Evolutionary conservation across 2,888 invertebrate genomes (phyloP), one percentile per base, ranked within the genome.

Genomic region (Enoplolaimus lenunculus): DNA sequence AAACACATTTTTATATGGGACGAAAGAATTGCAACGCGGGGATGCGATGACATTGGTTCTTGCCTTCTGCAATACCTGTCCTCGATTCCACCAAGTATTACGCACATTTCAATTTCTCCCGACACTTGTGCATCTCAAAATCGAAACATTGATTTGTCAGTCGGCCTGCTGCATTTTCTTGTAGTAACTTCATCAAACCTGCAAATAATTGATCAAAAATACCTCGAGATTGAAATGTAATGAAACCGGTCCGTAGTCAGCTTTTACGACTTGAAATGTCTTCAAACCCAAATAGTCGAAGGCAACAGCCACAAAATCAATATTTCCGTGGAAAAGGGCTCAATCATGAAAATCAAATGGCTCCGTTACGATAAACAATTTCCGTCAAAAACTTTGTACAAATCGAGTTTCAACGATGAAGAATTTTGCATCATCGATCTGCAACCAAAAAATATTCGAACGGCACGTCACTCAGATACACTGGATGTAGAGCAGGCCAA

Each of bases 1-100:
- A 30, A 64, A 16, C 65, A 21, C 3, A 28, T 31, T 29, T 69
- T 28, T 69, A 3, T 69, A 3, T 69, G 69, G 69, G 57, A 30
- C 21, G 45, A 45, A 45, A 45, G 7, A 13, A 21, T 45, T 45
- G 45, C 45, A 13, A 7, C 7, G 7, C 45, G 45, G 7, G 45
- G 45, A 45, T 7, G 7, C 7, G 21, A 45, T 45, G 45, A 45
- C 45, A 45, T 45, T 45, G 45, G 45, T 13, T 45, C 45, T 7
- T 45, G 45, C 21, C 21, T 45, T 13, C 7, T 45, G 7, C 7
- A 7, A 13, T 45, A 45, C 45, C 7, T 45, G 7, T 13, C 7
- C 7, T 13, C 7, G 7, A 7, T 45, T 45, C 45, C 45, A 13
- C 7, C 45, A 7, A 45, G 7, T 21, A 21, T 45, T 13, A 45